Evolutionary conservation across 1,140 invertebrate species (phyloP), one percentile per base, ranked within the genome.

Genomic region (Campoletis sonorensis): DNA sequence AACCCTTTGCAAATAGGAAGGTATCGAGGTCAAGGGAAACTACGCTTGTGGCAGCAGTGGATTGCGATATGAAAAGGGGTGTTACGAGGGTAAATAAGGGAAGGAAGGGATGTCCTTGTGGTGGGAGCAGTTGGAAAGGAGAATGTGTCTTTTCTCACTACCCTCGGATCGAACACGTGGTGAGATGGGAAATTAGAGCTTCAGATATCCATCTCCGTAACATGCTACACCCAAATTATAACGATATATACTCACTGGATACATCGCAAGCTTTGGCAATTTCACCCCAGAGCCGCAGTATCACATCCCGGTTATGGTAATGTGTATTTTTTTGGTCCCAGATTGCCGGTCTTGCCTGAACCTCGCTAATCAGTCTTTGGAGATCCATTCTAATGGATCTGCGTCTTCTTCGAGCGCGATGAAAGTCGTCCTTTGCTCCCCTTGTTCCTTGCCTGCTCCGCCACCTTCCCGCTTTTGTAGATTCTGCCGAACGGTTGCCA

Each of bases 301-400:
- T 88, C 73, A 88, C 84, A 49, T 88, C 87, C 78, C 87, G 86
- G 80, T 88, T 88, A 81, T 88, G 87, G 79, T 88, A 88, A 84
- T 88, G 84, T 73, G 86, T 86, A 51, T 88, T 88, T 82, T 88
- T 88, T 81, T 88, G 87, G 83, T 88, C 87, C 87, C 87, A 88
- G 73, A 88, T 88, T 27, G 87, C 87, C n/a, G 87, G 87, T 51
- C 87, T 86, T 11, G 86, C 87, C 70, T 88, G 85, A 27, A 88
- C 87, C 79, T 88, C 87, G 51, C 72, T 85, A 75, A 88, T 88
- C 70, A 88, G 84, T 84, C 85, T 87, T 82, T 88, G 86, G 21
- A 88, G 85, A 81, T 88, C 87, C 87, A 88, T 88, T 79, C 80
- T 84, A 83, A 79, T 81, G 80, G 86, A 83, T 77, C 16, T 51